Base-by-base conservation (phyloP, 2,888 invertebrate species). In the Drosophila multiciliata region DNA sequence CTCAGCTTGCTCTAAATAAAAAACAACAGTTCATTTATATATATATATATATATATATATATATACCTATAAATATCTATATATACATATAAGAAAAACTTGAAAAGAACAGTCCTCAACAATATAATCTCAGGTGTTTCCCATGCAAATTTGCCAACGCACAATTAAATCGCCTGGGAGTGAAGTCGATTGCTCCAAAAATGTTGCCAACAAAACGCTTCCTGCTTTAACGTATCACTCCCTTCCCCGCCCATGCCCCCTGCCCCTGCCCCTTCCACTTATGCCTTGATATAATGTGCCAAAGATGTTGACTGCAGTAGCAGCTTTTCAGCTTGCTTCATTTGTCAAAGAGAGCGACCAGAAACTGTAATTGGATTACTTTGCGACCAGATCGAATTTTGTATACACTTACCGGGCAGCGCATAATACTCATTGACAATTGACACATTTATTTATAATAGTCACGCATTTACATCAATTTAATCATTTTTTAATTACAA, bases 131-230 rank as follows among this genome's bases (percentile, higher is more conserved):
- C 55, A 38, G 36, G 29, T 68, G 49, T 40, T 74, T 83, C 85
- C 60, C 89, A 87, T 73, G 73, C 83, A 73, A 86, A 87, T 87
- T 87, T 82, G 58, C 55, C 67, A 75, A 80, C 78, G 89, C 89
- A 78, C 87, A 89, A 86, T 86, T 89, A 89, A 78, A 48, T 72
- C 68, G 83, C 80, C 86, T 83, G 83, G 69, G 80, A 82, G 67
- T 52, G 8, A 11, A 35, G 32, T 35, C 29, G 29, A 53, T 32
- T 42, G 38, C 40, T 26, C 69, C 52, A 61, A 71, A 74, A 70
- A 26, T 36, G 36, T 23, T 54, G 8, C 23, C 79, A 53, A 52
- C 73, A 38, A 49, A 73, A 63, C 53, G 66, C 73, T 80, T 70
- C 73, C 68, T 82, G 72, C 62, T 40, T 32, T 40, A 32, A 23